Evolutionary conservation across 1,140 invertebrate genomes (phyloP), one percentile per base, ranked within the genome.

Genomic region (Macrobrachium nipponense): DNA sequence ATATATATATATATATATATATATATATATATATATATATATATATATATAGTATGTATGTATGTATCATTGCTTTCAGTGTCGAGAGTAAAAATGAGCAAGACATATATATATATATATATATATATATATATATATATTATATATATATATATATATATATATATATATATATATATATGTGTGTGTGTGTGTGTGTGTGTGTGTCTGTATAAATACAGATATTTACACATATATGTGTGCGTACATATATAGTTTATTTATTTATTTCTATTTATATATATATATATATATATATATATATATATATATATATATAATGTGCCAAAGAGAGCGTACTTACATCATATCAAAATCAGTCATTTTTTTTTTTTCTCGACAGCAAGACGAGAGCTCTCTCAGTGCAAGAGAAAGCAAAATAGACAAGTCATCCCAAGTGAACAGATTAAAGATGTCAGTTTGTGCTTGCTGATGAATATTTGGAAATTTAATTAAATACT

Each of bases 141-240:
- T 3, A 12, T 51, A 3, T 51, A 51, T 51, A 51, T 23, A 68
- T 23, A 68, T 23, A 68, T 68, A 68, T 68, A 68, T 68, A 68
- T 68, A 68, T 68, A 68, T 68, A 68, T 23, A 68, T 68, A 68
- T 68, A 68, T 23, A 68, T 23, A 68, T n/a, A 68, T 68, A 68
- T 23, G 20, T 68, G 20, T 23, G 2, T 20, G 5, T 66, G 5
- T 66, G 17, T 18, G 17, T 66, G 17, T 66, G 17, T 66, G 17
- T 66, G 17, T 11, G 17, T 66, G 17, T 66, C 11, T 66, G 17
- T 66, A n/a, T n/a, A 2, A 2, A n/a, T 68, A n/a, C 1, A 68
- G 14, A 20, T 68, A 68, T 6, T 4, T 68, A 68, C 18, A 23
- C 4, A 68, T n/a, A 68, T n/a, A 68, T 68, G 18, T n/a, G 18